Base-by-base conservation (phyloP, 2,113 vertebrate genomes). In the Symphodus melops region DNA sequence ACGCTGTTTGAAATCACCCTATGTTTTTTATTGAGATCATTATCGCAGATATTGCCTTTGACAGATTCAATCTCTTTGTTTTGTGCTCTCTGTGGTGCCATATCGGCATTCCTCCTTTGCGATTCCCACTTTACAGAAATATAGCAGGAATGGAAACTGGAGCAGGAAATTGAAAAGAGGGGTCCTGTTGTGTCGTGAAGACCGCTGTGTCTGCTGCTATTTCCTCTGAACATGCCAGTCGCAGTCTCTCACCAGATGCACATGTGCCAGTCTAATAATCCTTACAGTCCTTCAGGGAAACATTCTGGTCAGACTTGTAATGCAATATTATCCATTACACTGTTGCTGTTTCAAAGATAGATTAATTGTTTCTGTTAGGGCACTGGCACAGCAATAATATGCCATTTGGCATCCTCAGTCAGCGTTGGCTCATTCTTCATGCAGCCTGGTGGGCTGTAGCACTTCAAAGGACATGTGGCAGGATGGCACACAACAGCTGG, bases 141-240 rank as follows among this genome's bases (percentile, higher is more conserved):
- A 80, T 89, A 87, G 64, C 83, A 68, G 74, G 84, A 81, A 83
- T 89, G 89, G 88, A 90, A 89, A 90, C 65, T 81, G 73, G 79
- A 87, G 91, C 90, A 92, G 90, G 90, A 93, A 93, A 92, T 90
- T 89, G 87, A 85, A 90, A 91, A 86, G 84, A 79, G 81, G 81
- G 85, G 81, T 91, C 90, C 87, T 83, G 89, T 89, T 90, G 90
- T 83, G 89, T 79, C 76, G 79, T 59, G 66, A 70, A 79, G 70
- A 71, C 81, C 23, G 72, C 89, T 81, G 88, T 71, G 88, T 78
- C 89, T 79, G 53, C 86, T 66, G 74, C 79, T 78, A 79, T 90
- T 88, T 88, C 85, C 89, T 86, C 61, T 53, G 49, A 78, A 83
- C 84, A 73, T 68, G 87, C 78, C 77, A 77, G 77, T 44, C 77